These are phyloP conservation scores for Caenorhabditis sp. DNA, from an alignment of 2,888 invertebrate genomes.

Conservation along the genomic window DNA sequence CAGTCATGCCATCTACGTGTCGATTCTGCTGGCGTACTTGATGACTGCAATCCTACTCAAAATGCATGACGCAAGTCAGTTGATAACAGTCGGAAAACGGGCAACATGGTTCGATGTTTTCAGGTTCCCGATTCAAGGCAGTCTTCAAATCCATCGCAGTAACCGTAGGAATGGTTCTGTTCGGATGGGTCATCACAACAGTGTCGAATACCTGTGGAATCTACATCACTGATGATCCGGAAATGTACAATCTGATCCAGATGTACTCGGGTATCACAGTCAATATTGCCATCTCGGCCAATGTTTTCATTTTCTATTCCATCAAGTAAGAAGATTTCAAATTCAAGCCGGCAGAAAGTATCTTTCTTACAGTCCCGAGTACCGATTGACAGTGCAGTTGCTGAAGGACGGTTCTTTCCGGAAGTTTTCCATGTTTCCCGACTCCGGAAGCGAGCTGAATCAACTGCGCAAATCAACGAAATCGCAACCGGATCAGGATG, in stretches of 20 bases:
- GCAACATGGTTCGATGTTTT: not conserved
- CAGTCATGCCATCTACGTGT: slow-evolving; percentile 58
- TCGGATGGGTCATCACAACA: slow-evolving; percentile 67
- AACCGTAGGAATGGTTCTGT: slow-evolving; percentile 62
- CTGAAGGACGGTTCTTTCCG: slow-evolving; percentile 32
- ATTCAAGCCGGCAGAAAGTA: not conserved
- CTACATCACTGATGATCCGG: slow-evolving; percentile 29
- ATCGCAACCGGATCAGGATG: slow-evolving; percentile 24
- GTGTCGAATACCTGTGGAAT: slow-evolving; percentile 57
- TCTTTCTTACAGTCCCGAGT: slow-evolving; percentile 40
- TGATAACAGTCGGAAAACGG: not conserved
- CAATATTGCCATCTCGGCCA: slow-evolving; percentile 64
- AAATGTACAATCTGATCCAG: slow-evolving; percentile 53
- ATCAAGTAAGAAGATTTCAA: slow-evolving; percentile 52
- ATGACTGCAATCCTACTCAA: slow-evolving; percentile 54
- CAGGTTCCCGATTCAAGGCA: slow-evolving; percentile 64
- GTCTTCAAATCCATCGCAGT: slow-evolving; percentile 67
- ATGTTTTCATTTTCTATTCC: slow-evolving; percentile 62
- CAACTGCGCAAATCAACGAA: slow-evolving; percentile 30
- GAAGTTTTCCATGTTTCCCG: slow-evolving; percentile 30
- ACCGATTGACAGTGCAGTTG: slow-evolving; percentile 42
- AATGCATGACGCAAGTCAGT: slow-evolving; percentile 53
- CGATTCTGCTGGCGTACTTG: slow-evolving; percentile 55
- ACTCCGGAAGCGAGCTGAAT: slow-evolving; percentile 47
- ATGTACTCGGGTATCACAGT: slow-evolving; percentile 69